phyloP scores from a whole-genome alignment of 1,140 invertebrate genomes.

The Musca vetustissima region DNA sequence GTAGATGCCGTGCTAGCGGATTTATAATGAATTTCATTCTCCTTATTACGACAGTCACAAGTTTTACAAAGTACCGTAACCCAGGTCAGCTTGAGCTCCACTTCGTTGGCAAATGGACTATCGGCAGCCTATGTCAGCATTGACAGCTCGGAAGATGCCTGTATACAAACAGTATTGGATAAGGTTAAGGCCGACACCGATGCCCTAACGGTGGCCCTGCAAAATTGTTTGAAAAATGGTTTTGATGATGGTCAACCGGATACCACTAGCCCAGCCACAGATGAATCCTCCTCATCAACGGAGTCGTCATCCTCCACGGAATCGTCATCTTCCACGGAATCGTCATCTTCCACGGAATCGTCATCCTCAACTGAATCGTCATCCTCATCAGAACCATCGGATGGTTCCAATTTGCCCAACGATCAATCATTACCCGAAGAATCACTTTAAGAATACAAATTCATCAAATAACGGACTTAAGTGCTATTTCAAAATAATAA shows the following conservation, averaged over 20 bases:
- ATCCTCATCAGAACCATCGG: neutral
- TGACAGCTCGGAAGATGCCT: neutral
- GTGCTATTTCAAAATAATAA: neutral
- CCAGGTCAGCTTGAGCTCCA: neutral
- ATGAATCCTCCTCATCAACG: neutral
- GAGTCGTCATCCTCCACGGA: too few relatives aligned
- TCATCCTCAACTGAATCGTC: too few relatives aligned
- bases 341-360: neutral
- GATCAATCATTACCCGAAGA: neutral
- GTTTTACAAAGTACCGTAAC: slow-evolving; percentile 2
- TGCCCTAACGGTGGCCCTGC: neutral
- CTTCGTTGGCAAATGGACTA: neutral
- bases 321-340: too few relatives aligned
- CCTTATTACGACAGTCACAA: neutral
- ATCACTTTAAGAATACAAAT: neutral
- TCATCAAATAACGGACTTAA: neutral
- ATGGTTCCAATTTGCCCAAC: too few relatives aligned
- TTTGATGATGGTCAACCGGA: neutral
- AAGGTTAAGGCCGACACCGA: slow-evolving; percentile 3
- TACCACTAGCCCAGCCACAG: neutral
- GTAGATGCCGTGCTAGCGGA: too few relatives aligned
- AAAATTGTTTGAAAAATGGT: slow-evolving; percentile 15
- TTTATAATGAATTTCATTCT: neutral
- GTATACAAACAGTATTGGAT: neutral
- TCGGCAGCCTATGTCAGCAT: neutral